Conservation (phyloP, 2,113 vertebrate genomes). For the Ceratotherium simum region DNA sequence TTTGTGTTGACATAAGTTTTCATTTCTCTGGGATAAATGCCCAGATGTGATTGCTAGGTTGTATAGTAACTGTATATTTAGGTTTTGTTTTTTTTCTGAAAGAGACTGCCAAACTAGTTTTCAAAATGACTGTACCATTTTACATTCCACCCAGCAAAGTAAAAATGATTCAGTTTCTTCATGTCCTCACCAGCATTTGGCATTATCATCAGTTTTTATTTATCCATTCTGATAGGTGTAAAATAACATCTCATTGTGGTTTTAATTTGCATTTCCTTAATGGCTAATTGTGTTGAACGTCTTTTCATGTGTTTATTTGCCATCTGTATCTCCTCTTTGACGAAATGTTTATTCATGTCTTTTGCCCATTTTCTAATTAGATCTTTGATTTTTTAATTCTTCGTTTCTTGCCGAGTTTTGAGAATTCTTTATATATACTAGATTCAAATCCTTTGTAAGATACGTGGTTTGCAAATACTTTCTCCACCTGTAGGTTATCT, state of each 20-base stretch:
- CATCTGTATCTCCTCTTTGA: not conserved
- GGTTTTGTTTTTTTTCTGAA: not conserved
- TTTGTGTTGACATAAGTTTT: not conserved
- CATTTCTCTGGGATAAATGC: not conserved
- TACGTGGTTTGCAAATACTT: not conserved
- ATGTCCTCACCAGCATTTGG: not conserved
- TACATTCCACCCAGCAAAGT: not conserved
- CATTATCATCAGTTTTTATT: not conserved
- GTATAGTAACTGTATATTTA: not conserved
- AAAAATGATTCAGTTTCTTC: not conserved
- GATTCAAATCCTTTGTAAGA: not conserved
- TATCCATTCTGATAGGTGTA: not conserved
- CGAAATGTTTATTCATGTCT: not conserved
- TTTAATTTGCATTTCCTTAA: constrained; percentile 39
- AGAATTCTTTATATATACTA: constrained; percentile 20
- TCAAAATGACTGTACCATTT: not conserved
- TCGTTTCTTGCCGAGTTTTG: constrained; percentile 11
- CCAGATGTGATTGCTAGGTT: not conserved
- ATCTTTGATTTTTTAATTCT: not conserved
- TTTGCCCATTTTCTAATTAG: constrained; percentile 6
- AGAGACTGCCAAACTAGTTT: not conserved
- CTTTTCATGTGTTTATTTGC: not conserved
- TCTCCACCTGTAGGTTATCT: not conserved
- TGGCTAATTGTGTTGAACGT: constrained; percentile 11
- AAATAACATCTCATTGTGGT: not conserved